These are phyloP conservation scores for Andrena hattorfiana DNA, from an alignment of 2,888 invertebrate genomes.

Conservation along the genomic window DNA sequence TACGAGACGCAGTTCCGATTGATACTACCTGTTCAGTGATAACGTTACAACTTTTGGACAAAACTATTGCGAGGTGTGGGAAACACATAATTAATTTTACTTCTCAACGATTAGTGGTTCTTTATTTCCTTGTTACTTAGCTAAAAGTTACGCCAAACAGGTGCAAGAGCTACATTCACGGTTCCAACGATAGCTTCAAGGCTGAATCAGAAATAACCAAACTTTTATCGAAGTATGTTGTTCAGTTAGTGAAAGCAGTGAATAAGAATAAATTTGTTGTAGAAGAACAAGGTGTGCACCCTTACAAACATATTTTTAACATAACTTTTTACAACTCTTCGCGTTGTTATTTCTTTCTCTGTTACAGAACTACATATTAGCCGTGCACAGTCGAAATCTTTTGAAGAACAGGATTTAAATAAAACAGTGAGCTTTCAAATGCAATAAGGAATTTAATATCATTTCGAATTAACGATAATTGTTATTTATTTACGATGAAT, in stretches of 20 bases:
- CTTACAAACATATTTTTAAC: background rate
- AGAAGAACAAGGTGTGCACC: constrained; percentile 9
- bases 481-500: background rate
- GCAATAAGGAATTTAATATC: background rate
- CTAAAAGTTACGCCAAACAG: constrained; percentile 15
- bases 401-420: background rate
- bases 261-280: constrained; percentile 7
- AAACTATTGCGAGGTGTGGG: constrained; percentile 45
- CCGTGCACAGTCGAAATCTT: background rate
- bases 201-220: constrained; percentile 9
- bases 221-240: background rate
- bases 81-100: background rate
- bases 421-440: constrained; percentile 8
- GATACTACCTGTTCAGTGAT: background rate
- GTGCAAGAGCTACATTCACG: constrained; percentile 48
- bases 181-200: constrained; percentile 4
- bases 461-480: background rate
- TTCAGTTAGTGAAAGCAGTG: constrained; percentile 12
- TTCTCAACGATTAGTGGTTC: background rate
- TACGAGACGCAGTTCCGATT: background rate
- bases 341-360: background rate
- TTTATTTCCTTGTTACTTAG: background rate
- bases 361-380: constrained; percentile 26
- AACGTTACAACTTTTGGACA: constrained; percentile 22
- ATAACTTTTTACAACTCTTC: background rate